phyloP scores from a whole-genome alignment of 2,113 vertebrate genomes.

The Austrofundulus limnaeus region DNA sequence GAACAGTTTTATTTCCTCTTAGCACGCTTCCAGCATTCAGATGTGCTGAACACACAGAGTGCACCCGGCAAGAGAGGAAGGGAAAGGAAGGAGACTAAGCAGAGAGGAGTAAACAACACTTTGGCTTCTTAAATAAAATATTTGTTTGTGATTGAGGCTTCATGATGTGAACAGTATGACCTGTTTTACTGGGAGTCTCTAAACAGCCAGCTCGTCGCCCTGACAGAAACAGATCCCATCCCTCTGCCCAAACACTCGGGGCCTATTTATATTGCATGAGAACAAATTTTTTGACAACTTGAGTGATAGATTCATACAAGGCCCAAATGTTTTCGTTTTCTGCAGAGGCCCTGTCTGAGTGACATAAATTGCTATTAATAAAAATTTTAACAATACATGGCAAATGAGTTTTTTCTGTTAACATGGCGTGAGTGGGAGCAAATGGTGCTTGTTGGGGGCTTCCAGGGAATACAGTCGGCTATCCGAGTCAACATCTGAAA shows the following conservation, averaged over 20 bases:
- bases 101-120: slow-evolving; percentile 78
- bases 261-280: slow-evolving; percentile 91
- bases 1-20: slow-evolving; percentile 73
- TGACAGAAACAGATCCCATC: slow-evolving; percentile 83
- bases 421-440: slow-evolving; percentile 78
- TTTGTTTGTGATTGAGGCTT: slow-evolving; percentile 82
- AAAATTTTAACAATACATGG: slow-evolving; percentile 89
- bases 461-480: slow-evolving; percentile 75
- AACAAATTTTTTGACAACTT: slow-evolving; percentile 92
- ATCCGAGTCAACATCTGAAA: slow-evolving; percentile 64
- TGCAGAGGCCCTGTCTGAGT: slow-evolving; percentile 81
- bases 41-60: slow-evolving; percentile 69
- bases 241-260: slow-evolving; percentile 78
- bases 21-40: slow-evolving; percentile 63
- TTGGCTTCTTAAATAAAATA: slow-evolving; percentile 82
- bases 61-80: slow-evolving; percentile 61
- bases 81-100: slow-evolving; percentile 55
- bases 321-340: slow-evolving; percentile 81
- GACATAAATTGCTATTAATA: slow-evolving; percentile 92
- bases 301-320: slow-evolving; percentile 90
- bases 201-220: slow-evolving; percentile 77
- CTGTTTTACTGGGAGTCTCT: slow-evolving; percentile 77
- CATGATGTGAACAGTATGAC: slow-evolving; percentile 79
- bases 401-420: slow-evolving; percentile 92
- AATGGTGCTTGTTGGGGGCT: slow-evolving; percentile 78